Evolutionary conservation across 2,888 invertebrate genomes (phyloP), one percentile per base, ranked within the genome.

Genomic region (Fragum fragum): DNA sequence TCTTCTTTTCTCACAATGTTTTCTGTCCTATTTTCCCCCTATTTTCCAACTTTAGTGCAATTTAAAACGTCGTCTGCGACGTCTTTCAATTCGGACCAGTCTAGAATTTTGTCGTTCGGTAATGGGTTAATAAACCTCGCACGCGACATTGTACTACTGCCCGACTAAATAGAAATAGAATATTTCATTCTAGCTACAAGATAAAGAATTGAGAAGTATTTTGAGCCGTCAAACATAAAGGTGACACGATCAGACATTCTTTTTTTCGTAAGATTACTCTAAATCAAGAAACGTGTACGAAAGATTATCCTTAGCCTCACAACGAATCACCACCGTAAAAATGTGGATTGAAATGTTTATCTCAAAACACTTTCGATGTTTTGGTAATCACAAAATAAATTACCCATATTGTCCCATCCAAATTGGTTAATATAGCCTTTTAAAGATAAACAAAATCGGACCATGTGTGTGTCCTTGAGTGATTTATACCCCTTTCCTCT

Each of bases 321-420:
- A 47, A 47, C 57, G 14, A 23, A 57, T 23, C 57, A 57, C n/a
- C 11, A 18, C 11, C 26, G 32, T 18, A 57, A 57, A 23, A 26
- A 57, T 57, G 57, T 57, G 3, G 57, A 57, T 57, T 57, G 57
- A 57, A 57, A 23, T 57, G 57, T 57, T 57, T 57, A 14, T 23
- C 26, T 7, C 57, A 57, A 57, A 57, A 57, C 57, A 57, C 57
- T 26, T 28, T 57, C 57, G 14, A 47, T 18, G 18, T 47, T 47
- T 47, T 5, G n/a, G 47, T 47, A 47, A 47, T 47, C 47, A 47
- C 47, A 47, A 47, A 18, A 47, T 47, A 47, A 47, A 47, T 47
- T 47, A 47, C 47, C 47, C 47, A 47, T 47, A 47, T 47, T 47
- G 47, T 14, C 14, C 47, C 14, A 47, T 47, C n/a, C n/a, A 47